These are phyloP conservation scores for Dryomyza anilis DNA, from an alignment of 2,888 invertebrate species.

Conservation along the genomic window DNA sequence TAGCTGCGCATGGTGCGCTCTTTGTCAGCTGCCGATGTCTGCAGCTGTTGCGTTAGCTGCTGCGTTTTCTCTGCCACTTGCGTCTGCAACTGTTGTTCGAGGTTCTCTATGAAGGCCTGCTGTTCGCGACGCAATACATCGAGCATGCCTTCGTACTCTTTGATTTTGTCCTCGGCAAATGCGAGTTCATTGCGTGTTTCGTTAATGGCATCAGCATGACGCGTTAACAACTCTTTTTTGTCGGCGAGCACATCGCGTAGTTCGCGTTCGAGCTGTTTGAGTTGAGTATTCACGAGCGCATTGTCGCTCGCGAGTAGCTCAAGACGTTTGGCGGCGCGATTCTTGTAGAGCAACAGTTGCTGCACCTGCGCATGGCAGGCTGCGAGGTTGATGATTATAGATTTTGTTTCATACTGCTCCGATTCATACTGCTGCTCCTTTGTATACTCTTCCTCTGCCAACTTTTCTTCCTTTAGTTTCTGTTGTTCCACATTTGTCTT, in stretches of 20 bases:
- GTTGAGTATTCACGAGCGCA: too few relatives aligned
- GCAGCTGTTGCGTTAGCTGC: too few relatives aligned
- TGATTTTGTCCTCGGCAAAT: slow-evolving; percentile 18
- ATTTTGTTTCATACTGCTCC: too few relatives aligned
- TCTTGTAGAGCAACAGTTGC: too few relatives aligned
- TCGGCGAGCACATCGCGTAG: too few relatives aligned
- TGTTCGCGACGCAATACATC: slow-evolving; percentile 19
- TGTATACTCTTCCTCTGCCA: background rate
- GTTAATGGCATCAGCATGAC: slow-evolving; percentile 22
- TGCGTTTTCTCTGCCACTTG: background rate
- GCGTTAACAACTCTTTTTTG: too few relatives aligned
- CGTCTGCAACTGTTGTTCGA: slow-evolving; percentile 23
- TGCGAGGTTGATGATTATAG: background rate
- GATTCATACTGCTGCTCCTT: background rate
- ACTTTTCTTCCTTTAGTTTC: background rate
- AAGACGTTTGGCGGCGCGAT: background rate
- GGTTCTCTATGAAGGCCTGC: slow-evolving; percentile 19
- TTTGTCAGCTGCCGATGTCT: slow-evolving; percentile 27
- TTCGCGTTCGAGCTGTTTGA: too few relatives aligned
- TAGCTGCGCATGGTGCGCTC: too few relatives aligned
- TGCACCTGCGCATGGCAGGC: too few relatives aligned
- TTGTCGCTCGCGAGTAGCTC: background rate
- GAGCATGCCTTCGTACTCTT: slow-evolving; percentile 26
- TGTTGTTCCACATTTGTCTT: background rate
- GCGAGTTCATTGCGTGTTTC: slow-evolving; percentile 15